phyloP scores from a whole-genome alignment of 2,888 invertebrate genomes.

The Chouioia cunea region DNA sequence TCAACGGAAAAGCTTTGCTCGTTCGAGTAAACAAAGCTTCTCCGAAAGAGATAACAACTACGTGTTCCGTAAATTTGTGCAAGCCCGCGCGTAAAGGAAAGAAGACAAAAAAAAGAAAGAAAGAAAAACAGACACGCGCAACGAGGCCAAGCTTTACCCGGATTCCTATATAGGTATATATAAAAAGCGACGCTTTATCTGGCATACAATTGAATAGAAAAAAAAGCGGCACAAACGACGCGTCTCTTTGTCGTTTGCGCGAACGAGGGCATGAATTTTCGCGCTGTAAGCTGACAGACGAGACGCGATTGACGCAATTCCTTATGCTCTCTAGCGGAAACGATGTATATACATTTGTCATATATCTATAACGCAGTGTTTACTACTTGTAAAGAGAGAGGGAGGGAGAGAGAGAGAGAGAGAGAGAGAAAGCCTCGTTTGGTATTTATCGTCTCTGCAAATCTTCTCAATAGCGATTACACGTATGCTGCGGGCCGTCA shows the following conservation, averaged over 20 bases:
- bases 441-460: too few relatives aligned
- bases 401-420: too few relatives aligned
- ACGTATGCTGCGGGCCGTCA: too few relatives aligned
- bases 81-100: background rate
- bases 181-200: background rate
- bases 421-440: too few relatives aligned
- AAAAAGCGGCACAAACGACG: background rate
- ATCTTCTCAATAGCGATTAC: too few relatives aligned
- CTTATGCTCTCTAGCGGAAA: conserved; percentile 5
- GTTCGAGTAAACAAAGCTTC: background rate
- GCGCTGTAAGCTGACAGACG: conserved; percentile 33
- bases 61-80: conserved; percentile 5
- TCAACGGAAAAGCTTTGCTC: background rate
- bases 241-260: background rate
- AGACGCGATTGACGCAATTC: conserved; percentile 42
- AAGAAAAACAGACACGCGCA: background rate
- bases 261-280: conserved; percentile 3
- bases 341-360: background rate
- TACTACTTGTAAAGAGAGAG: too few relatives aligned
- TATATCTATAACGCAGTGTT: too few relatives aligned
- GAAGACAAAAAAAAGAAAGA: background rate
- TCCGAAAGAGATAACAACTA: conserved; percentile 6
- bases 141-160: conserved; percentile 7
- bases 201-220: background rate
- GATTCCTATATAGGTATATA: background rate